These are phyloP conservation scores for Hafferia zeledoni DNA, from an alignment of 2,797 vertebrate genomes.

Conservation along the genomic window DNA sequence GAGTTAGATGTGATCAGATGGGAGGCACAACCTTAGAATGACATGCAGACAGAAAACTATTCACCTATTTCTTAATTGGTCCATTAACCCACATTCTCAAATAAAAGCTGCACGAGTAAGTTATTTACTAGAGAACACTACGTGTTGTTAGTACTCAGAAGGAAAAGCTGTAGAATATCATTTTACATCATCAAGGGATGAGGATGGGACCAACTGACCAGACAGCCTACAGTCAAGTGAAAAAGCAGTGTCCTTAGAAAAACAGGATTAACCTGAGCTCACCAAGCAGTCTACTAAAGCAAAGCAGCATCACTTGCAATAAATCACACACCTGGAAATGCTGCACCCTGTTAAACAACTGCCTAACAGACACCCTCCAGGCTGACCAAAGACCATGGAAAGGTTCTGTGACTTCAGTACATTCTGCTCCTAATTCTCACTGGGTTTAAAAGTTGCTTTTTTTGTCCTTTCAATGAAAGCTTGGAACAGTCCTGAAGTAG, in stretches of 20 bases:
- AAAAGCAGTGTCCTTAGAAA: background rate
- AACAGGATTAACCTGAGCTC: background rate
- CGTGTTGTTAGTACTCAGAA: background rate
- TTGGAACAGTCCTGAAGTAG: background rate
- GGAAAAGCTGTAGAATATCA: background rate
- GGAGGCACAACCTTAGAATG: background rate
- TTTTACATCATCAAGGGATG: background rate
- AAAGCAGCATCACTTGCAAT: background rate
- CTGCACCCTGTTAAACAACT: background rate
- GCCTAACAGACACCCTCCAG: background rate
- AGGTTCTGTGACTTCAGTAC: background rate
- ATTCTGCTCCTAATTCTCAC: background rate
- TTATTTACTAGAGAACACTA: background rate
- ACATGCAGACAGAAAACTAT: background rate
- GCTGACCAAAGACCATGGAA: accelerated
- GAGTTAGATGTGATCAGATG: background rate
- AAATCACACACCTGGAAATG: background rate
- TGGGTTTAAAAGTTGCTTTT: background rate
- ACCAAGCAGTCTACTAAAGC: background rate
- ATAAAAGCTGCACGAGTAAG: background rate
- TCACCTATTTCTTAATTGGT: background rate
- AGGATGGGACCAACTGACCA: background rate
- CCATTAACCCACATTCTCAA: background rate
- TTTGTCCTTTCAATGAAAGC: background rate
- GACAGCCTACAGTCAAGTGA: background rate